Percentiles rank a stretch among this genome's conserved stretches.
These are phyloP conservation scores for Macrotrachela quadricornifera DNA, from an alignment of 1,140 invertebrate genomes.

Conservation along the genomic window DNA sequence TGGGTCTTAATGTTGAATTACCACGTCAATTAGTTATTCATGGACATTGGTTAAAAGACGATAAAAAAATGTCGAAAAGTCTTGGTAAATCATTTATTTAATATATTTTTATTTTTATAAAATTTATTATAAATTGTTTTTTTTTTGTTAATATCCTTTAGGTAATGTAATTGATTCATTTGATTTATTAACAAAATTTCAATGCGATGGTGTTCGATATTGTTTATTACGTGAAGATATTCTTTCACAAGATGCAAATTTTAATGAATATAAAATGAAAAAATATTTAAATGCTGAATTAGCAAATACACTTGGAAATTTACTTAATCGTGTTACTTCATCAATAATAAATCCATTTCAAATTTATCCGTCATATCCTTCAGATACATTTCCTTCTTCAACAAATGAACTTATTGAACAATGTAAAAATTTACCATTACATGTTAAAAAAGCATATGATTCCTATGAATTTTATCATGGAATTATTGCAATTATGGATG, in stretches of 20 bases:
- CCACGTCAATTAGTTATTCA: constrained; percentile 62
- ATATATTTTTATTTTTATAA: too few species aligned
- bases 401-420: not conserved
- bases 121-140: too few species aligned
- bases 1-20: constrained; percentile 41
- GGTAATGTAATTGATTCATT: constrained; percentile 52
- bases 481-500: not conserved
- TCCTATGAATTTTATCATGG: constrained; percentile 4
- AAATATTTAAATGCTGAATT: constrained; percentile 67
- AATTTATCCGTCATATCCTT: not conserved
- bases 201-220: constrained; percentile 59
- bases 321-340: constrained; percentile 33
- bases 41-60: constrained; percentile 79
- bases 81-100: too few species aligned
- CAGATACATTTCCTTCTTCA: too few species aligned
- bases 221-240: constrained; percentile 49
- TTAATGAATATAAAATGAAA: constrained; percentile 42
- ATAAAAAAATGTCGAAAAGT: constrained; percentile 91
- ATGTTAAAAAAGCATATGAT: not conserved
- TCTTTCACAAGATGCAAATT: constrained; percentile 3
- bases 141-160: too few species aligned
- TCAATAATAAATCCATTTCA: not conserved
- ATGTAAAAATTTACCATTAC: not conserved
- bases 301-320: constrained; percentile 73
- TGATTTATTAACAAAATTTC: constrained; percentile 28